Evolutionary conservation across 2,113 vertebrate species (phyloP), one percentile per base, ranked within the genome.

Genomic region (Hippocampus barbouri): DNA sequence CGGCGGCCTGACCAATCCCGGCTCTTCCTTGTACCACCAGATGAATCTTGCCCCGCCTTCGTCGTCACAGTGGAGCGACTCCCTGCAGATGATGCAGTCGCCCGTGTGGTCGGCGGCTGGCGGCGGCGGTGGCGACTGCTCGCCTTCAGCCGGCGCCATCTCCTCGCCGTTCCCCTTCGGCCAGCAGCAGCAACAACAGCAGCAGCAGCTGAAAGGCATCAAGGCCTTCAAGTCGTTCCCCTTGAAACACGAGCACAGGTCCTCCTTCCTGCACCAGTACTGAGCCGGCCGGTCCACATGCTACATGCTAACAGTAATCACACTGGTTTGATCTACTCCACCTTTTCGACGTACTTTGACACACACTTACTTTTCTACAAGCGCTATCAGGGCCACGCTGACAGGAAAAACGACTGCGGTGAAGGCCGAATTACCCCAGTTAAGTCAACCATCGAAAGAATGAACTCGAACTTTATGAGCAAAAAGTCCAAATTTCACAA

Each of bases 161-260:
- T 78, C 96, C 68, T 85, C 96, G 34, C 91, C 91, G 78, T 98
- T 96, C 57, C 87, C 94, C 79, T 98, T 94, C 3, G 79, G 89
- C 83, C 95, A 94, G 86, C 92, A 92, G 74, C 95, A 93, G 15
- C 85, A n/a, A n/a, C n/a, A n/a, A n/a, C n/a, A 87, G 10, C 75
- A 92, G 64, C 95, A 93, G 9, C 93, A 93, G 0, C 90, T 96
- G 88, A 98, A 97, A 92, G 91, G 90, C 59, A 93, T 94, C 27
- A 95, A 99, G 95, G 96, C 95, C 94, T 99, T 97, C 75, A 98
- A 98, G 92, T 93, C 95, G 62, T 99, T 98, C 83, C 96, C 95
- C 0, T 91, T 96, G 51, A 98, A 99, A 93, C 96, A 95, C 4
- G 97, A 99, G 68, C 95, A 95, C 83, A 93, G 96, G 85, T 94